A percentile compares a stretch with the other conserved stretches of the same genome.
Evolutionary conservation across 2,888 invertebrate species (phyloP).

Genomic region (Drosophila kanekoi): DNA sequence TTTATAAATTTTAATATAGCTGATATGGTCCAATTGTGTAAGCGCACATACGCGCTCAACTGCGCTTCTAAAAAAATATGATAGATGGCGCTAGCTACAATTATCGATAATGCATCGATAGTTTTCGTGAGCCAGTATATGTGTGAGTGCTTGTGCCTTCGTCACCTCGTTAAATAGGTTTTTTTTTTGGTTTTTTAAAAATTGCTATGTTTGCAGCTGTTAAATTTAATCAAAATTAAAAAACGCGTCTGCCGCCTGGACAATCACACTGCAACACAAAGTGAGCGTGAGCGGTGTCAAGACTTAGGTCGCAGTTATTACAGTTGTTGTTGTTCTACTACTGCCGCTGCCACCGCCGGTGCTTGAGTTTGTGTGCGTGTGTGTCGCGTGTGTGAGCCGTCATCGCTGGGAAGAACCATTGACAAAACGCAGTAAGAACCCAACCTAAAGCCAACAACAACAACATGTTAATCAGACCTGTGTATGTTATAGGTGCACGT

Average conservation of each 20-base stretch:
- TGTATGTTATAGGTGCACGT: slow-evolving; percentile 17
- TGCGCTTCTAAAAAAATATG: not conserved
- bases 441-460: not conserved
- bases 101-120: slow-evolving; percentile 41
- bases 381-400: slow-evolving; percentile 41
- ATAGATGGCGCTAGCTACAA: slow-evolving; percentile 33
- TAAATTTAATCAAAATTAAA: slow-evolving; percentile 11
- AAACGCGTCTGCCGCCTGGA: not conserved
- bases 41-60: not conserved
- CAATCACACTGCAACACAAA: slow-evolving; percentile 13
- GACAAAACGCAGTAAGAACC: slow-evolving; percentile 31
- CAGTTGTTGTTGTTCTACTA: slow-evolving; percentile 23
- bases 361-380: slow-evolving; percentile 36
- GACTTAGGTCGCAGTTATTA: slow-evolving; percentile 19
- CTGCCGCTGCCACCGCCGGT: slow-evolving; percentile 37
- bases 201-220: slow-evolving; percentile 35
- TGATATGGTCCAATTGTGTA: not conserved
- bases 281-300: slow-evolving; percentile 8
- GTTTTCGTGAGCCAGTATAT: slow-evolving; percentile 5
- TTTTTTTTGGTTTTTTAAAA: slow-evolving; percentile 29
- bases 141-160: slow-evolving; percentile 45
- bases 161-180: slow-evolving; percentile 44
- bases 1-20: not conserved
- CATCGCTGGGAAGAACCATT: slow-evolving; percentile 41
- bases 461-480: slow-evolving; percentile 9